These are phyloP conservation scores for Danio albolineatus DNA, from an alignment of 2,797 vertebrate genomes.

Conservation along the genomic window DNA sequence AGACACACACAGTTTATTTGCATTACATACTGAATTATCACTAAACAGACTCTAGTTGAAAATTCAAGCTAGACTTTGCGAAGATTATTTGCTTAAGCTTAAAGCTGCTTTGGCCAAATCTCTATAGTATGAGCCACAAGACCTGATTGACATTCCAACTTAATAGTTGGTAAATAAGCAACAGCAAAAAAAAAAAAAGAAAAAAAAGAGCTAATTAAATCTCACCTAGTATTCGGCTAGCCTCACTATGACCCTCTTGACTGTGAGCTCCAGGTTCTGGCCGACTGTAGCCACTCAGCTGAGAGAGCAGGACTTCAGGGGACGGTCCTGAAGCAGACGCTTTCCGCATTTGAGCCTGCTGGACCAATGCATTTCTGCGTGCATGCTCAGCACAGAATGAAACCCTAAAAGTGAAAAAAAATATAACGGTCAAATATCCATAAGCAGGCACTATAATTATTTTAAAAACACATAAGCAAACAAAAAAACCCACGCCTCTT, in stretches of 20 bases:
- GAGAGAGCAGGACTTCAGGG: constrained; percentile 88
- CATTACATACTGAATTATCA: not conserved
- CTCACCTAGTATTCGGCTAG: constrained; percentile 88
- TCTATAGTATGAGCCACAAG: no score
- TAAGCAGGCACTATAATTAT: not conserved
- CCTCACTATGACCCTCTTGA: constrained; percentile 86
- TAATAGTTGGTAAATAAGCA: not conserved
- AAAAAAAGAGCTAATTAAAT: not conserved
- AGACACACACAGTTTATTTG: not conserved
- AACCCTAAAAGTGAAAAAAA: constrained; percentile 66
- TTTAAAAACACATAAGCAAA: not conserved
- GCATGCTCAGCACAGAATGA: constrained; percentile 93
- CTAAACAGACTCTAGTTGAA: no score
- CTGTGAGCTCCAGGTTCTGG: constrained; percentile 79
- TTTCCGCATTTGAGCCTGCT: constrained; percentile 92
- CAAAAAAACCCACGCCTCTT: constrained; percentile 86
- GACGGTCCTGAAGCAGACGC: constrained; percentile 77
- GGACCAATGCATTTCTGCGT: constrained; percentile 87
- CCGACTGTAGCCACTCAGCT: constrained; percentile 90
- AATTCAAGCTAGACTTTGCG: no score
- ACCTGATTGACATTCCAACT: no score
- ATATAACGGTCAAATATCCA: not conserved
- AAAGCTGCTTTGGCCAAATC: no score
- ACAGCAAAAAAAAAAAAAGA: not conserved
- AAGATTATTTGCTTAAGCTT: no score